phyloP scores from a whole-genome alignment of 2,888 invertebrate species.

The Epistrophe eligans region DNA sequence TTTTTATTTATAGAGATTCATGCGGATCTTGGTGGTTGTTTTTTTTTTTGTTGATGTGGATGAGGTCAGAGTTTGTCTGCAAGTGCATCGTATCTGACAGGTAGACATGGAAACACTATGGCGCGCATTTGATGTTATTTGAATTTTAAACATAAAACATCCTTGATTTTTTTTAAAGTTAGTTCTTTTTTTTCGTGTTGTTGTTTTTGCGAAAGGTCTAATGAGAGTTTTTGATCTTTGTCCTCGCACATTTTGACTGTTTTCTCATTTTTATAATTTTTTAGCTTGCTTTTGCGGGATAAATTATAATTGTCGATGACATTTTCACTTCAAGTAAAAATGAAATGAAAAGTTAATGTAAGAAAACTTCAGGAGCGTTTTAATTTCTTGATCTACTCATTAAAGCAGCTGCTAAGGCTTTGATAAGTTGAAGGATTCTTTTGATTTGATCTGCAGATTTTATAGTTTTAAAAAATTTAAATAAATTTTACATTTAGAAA shows the following conservation, averaged over 20 bases:
- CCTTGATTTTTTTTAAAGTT: neutral
- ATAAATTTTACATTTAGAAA: too few species aligned
- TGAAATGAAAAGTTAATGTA: too few species aligned
- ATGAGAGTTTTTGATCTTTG: constrained; percentile 52
- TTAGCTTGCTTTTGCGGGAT: neutral
- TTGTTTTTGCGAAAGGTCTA: constrained; percentile 25
- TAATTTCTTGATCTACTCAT: too few species aligned
- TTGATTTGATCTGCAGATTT: too few species aligned
- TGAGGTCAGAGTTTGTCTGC: constrained; percentile 63
- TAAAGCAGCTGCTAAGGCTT: too few species aligned
- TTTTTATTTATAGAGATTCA: constrained; percentile 6
- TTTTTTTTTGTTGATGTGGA: constrained; percentile 6
- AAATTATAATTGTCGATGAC: too few species aligned
- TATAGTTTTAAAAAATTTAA: too few species aligned
- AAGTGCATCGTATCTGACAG: constrained; percentile 40
- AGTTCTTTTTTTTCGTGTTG: neutral
- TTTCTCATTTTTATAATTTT: neutral
- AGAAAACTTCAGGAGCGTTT: too few species aligned
- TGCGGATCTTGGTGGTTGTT: constrained; percentile 26
- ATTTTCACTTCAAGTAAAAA: too few species aligned
- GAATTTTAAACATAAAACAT: neutral
- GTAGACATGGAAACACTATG: constrained; percentile 47
- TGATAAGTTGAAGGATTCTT: too few species aligned
- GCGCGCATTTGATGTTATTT: constrained; percentile 28
- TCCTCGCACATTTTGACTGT: neutral